Base-by-base conservation (phyloP, 2,113 vertebrate genomes). In the Oceanites oceanicus region DNA sequence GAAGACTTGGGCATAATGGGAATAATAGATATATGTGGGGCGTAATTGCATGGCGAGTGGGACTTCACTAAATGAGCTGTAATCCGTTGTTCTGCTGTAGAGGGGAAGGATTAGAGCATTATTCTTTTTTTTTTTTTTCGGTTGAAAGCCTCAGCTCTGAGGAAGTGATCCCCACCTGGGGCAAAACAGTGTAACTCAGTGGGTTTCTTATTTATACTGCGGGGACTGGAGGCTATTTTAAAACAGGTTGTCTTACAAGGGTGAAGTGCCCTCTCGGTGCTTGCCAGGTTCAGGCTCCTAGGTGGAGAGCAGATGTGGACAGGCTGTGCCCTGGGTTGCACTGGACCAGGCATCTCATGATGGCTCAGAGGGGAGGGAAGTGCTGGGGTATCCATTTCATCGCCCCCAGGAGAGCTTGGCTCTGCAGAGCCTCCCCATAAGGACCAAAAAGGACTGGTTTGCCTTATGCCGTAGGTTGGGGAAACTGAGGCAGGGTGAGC, bases 261-360 rank as follows among this genome's bases (percentile, higher is more conserved):
- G 49, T 11, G 16, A 63, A 26, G 9, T 2, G 71, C 0, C 74
- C 15, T 42, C 18, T 4, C 36, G 0, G 0, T 3, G 49, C 53
- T 17, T 2, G 38, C 22, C 13, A 14, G 40, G 27, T 36, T 11
- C 30, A 18, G 45, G 23, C 2, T 19, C n/a, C 38, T 3, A 3
- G 17, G 44, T 0, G 26, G n/a, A 32, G 29, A 77, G 71, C 23
- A 15, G 66, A 3, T 3, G 22, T 1, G 62, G 45, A 6, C 21
- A 36, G 38, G 61, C 38, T 11, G 38, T 7, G 78, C 4, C 36
- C 66, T 17, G 47, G 4, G 0, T 27, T 29, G 30, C 26, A 3
- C 42, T 15, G 61, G 5, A 10, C 8, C 15, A 6, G 30, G 78
- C 3, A 0, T 59, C 56, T 11, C 2, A 2, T 29, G 75, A 3